Conservation (phyloP, 2,797 vertebrate genomes). For the Arnoldichthys spilopterus region DNA sequence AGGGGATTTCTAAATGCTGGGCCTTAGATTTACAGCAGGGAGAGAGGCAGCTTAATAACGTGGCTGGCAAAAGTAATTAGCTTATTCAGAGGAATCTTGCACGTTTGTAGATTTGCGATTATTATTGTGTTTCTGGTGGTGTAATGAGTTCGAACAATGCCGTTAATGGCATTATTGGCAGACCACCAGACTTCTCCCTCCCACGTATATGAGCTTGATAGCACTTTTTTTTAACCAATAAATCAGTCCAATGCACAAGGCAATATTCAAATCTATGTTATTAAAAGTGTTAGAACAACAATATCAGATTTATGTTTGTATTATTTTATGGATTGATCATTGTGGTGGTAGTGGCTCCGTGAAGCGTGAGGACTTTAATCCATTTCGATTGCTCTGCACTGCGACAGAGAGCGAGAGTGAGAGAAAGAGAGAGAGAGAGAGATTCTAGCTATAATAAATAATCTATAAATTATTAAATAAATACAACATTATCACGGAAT, state of each 20-base stretch:
- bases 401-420: constrained; percentile 65
- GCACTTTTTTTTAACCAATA: constrained; percentile 71
- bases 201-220: constrained; percentile 76
- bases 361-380: constrained; percentile 74
- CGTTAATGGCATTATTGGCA: constrained; percentile 84
- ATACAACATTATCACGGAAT: too few relatives aligned
- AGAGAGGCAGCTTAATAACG: constrained; percentile 67
- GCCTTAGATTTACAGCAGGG: constrained; percentile 72
- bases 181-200: constrained; percentile 69
- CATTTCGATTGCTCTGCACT: constrained; percentile 79
- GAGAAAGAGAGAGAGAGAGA: constrained; percentile 30
- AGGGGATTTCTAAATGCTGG: constrained; percentile 69
- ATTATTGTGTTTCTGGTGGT: constrained; percentile 81
- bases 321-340: constrained; percentile 82
- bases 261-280: constrained; percentile 82
- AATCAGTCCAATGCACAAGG: constrained; percentile 79
- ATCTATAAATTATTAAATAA: too few relatives aligned
- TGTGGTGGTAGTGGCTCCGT: constrained; percentile 60
- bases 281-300: constrained; percentile 82
- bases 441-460: not conserved
- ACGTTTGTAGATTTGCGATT: constrained; percentile 77
- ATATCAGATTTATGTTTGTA: constrained; percentile 79
- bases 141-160: constrained; percentile 84
- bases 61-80: constrained; percentile 74
- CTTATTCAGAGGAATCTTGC: constrained; percentile 76